Conservation (phyloP, 2,888 invertebrate genomes). For the Coelinius sp. region DNA sequence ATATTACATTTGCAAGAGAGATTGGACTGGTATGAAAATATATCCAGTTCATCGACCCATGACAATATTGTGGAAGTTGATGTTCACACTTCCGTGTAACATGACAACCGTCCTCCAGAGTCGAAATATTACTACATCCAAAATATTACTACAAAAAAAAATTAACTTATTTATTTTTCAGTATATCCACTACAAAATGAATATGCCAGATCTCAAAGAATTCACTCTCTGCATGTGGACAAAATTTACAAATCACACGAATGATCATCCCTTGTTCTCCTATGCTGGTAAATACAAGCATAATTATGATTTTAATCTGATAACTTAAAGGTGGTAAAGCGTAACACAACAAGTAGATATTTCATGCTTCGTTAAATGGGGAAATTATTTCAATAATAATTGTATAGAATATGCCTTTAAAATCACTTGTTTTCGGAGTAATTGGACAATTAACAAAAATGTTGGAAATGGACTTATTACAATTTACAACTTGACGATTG, state of each 20-base stretch:
- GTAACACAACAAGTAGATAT: no score
- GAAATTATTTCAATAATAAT: no score
- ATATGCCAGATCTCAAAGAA: conserved; percentile 83
- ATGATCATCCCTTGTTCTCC: conserved; percentile 87
- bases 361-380: no score
- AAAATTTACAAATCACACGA: conserved; percentile 85
- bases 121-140: no score
- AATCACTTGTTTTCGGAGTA: no score
- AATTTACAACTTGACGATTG: no score
- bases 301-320: no score
- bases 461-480: no score
- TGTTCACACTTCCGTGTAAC: conserved; percentile 45
- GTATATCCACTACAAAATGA: conserved; percentile 81
- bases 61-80: conserved; percentile 38
- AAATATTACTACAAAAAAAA: no score
- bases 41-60: conserved; percentile 17
- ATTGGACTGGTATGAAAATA: conserved; percentile 20
- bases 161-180: no score
- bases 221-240: conserved; percentile 89
- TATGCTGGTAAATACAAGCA: conserved; percentile 78
- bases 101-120: conserved; percentile 1
- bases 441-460: background rate
- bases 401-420: no score
- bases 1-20: conserved; percentile 8
- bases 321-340: background rate